Evolutionary conservation across 2,888 invertebrate genomes (phyloP).

Genomic region (Oithona nana): DNA sequence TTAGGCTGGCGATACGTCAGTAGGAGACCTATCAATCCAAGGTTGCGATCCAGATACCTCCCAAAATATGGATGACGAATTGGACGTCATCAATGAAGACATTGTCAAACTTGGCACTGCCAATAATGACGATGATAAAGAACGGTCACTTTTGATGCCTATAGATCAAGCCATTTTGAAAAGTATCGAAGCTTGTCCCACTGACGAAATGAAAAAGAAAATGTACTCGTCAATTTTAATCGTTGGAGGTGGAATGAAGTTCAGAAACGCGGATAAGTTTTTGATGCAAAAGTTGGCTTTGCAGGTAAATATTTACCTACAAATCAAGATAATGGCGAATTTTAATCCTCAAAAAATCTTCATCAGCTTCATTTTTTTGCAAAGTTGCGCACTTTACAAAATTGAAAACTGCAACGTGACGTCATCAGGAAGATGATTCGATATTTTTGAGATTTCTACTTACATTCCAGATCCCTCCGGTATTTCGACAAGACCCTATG

Average conservation of each 20-base stretch:
- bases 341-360: background rate
- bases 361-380: no score
- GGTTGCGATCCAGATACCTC: slow-evolving; percentile 27
- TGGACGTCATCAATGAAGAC: slow-evolving; percentile 51
- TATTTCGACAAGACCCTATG: slow-evolving; percentile 40
- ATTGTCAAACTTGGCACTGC: no score
- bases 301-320: no score
- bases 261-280: slow-evolving; percentile 65
- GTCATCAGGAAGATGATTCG: no score
- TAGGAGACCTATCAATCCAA: slow-evolving; percentile 32
- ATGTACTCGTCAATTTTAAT: slow-evolving; percentile 83
- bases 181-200: slow-evolving; percentile 71
- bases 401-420: no score
- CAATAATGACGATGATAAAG: slow-evolving; percentile 35
- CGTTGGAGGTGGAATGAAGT: slow-evolving; percentile 78
- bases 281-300: slow-evolving; percentile 63
- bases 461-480: slow-evolving; percentile 20
- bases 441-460: no score
- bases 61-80: slow-evolving; percentile 34
- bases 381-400: no score
- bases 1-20: slow-evolving; percentile 27
- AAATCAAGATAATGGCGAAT: no score
- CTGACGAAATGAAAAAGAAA: slow-evolving; percentile 71
- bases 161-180: slow-evolving; percentile 76
- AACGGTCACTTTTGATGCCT: slow-evolving; percentile 44